Conservation (phyloP, 2,113 vertebrate species). For the Piaya cayana region DNA sequence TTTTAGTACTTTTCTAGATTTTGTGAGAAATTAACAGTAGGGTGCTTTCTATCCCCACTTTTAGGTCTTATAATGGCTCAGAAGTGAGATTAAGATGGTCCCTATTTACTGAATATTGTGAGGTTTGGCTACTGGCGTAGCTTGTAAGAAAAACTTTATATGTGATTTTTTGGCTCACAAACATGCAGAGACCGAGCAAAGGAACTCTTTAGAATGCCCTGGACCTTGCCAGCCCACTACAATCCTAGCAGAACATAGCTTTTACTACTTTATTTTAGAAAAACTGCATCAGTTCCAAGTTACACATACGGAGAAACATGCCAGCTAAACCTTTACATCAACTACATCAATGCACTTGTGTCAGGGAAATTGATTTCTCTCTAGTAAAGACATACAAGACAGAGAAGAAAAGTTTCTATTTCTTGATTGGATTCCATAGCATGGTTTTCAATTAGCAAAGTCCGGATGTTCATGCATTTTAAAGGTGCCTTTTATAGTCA, state of each 20-base stretch:
- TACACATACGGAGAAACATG: conserved; percentile 54
- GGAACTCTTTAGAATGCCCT: not conserved
- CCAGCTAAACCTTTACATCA: conserved; percentile 61
- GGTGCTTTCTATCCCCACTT: not conserved
- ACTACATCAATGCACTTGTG: conserved; percentile 57
- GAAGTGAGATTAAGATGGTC: not conserved
- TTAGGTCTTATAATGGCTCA: not conserved
- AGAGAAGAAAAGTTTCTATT: conserved; percentile 60
- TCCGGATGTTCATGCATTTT: conserved; percentile 73
- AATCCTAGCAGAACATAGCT: conserved; percentile 18
- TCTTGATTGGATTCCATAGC: conserved; percentile 65
- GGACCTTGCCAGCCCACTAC: not conserved
- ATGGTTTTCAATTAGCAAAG: conserved; percentile 71
- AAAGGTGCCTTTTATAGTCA: conserved; percentile 54
- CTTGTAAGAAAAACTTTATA: not conserved
- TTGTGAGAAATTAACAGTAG: not conserved
- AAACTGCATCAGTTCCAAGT: conserved; percentile 40
- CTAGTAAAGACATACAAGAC: conserved; percentile 47
- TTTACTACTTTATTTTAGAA: conserved; percentile 41
- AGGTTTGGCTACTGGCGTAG: not conserved
- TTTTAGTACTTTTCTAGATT: not conserved
- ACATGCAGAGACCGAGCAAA: not conserved
- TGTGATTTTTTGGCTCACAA: not conserved
- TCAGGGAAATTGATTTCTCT: conserved; percentile 69
- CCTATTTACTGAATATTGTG: not conserved